These are phyloP conservation scores for Andricus curvator DNA, from an alignment of 2,888 invertebrate genomes.

Conservation along the genomic window DNA sequence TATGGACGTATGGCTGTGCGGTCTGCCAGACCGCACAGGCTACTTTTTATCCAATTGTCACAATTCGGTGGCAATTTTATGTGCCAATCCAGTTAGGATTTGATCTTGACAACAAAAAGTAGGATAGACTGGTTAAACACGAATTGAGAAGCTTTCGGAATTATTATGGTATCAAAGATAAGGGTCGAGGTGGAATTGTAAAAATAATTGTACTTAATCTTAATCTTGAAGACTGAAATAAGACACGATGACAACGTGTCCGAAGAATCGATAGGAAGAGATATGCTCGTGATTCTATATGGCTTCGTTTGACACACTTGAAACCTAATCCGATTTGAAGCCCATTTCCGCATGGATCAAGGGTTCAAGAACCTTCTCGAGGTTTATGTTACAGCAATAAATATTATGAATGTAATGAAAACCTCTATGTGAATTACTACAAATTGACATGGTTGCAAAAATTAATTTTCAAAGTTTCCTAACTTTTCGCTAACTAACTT, in stretches of 20 bases:
- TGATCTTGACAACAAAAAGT: background rate
- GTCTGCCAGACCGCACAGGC: too few species aligned
- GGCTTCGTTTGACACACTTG: conserved; percentile 71
- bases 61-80: background rate
- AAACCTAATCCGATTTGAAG: conserved; percentile 71
- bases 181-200: conserved; percentile 48
- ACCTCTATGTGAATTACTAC: background rate
- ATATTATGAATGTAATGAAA: too few species aligned
- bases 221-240: conserved; percentile 48
- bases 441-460: background rate
- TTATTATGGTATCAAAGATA: conserved; percentile 44
- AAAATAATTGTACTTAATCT: conserved; percentile 56
- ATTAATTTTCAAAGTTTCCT: too few species aligned
- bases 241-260: conserved; percentile 51
- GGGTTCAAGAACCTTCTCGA: conserved; percentile 59
- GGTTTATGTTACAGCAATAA: background rate
- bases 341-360: conserved; percentile 55
- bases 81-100: too few species aligned
- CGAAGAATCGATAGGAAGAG: conserved; percentile 54
- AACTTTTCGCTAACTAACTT: too few species aligned
- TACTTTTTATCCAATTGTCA: background rate
- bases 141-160: background rate
- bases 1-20: too few species aligned
- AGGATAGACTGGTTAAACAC: background rate
- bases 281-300: conserved; percentile 59